Conservation (phyloP, 1,140 invertebrate genomes). For the Drosophila ohnishii region DNA sequence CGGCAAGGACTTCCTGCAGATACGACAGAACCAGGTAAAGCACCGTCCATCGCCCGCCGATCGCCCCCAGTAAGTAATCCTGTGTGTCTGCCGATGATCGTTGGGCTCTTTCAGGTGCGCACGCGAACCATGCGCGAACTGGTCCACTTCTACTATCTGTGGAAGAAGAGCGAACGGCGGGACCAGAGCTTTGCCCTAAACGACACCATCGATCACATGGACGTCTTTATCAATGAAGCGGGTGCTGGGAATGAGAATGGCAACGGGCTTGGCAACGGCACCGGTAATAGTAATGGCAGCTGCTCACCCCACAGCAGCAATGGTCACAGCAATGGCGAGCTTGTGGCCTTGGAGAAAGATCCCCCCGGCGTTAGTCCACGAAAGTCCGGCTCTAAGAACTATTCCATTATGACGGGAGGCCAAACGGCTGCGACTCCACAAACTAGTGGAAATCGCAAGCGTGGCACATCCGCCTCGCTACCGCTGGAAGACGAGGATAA, state of each 20-base stretch:
- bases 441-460: conserved; percentile 49
- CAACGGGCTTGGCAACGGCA: conserved; percentile 12
- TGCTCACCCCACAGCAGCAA: conserved; percentile 35
- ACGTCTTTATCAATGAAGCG: conserved; percentile 74
- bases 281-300: conserved; percentile 32
- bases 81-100: conserved; percentile 18
- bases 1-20: conserved; percentile 98
- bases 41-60: conserved; percentile 62
- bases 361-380: conserved; percentile 6
- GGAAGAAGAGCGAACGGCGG: conserved; percentile 99
- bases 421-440: not conserved
- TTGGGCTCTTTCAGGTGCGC: conserved; percentile 85
- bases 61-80: conserved; percentile 61
- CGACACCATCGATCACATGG: conserved; percentile 81
- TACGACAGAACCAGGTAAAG: conserved; percentile 95
- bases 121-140: conserved; percentile 98
- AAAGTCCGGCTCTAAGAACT: conserved; percentile 54
- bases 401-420: conserved; percentile 71
- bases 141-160: conserved; percentile 99
- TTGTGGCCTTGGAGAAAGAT: conserved; percentile 28
- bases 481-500: conserved; percentile 44
- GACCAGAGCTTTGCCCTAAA: conserved; percentile 85
- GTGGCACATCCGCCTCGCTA: conserved; percentile 26
- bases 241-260: conserved; percentile 48
- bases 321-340: conserved; percentile 37